Percentiles rank a stretch among this genome's conserved stretches.
Conservation (phyloP, 2,797 vertebrate species). For the Arnoldichthys spilopterus region DNA sequence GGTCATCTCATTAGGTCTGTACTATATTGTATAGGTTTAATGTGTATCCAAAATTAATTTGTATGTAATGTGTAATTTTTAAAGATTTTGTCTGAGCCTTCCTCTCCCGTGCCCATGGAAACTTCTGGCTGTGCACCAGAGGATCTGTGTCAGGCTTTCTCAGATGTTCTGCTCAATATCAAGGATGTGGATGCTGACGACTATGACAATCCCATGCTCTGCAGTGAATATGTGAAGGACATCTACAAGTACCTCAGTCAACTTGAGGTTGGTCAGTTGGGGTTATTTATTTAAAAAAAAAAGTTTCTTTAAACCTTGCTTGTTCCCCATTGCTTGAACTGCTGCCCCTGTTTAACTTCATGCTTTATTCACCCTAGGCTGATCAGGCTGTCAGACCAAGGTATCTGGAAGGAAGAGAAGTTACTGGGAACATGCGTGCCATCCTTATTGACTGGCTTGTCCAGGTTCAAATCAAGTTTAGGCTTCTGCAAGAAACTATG, state of each 20-base stretch:
- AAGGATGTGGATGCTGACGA: conserved; percentile 83
- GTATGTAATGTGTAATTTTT: no score
- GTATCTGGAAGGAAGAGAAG: conserved; percentile 80
- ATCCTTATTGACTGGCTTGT: conserved; percentile 89
- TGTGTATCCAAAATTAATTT: no score
- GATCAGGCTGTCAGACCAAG: conserved; percentile 75
- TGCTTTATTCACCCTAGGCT: conserved; percentile 58
- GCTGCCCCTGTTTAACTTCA: no score
- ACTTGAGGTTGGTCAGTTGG: conserved; percentile 78
- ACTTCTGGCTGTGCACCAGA: conserved; percentile 73
- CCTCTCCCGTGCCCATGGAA: conserved; percentile 78
- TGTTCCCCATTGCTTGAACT: background rate
- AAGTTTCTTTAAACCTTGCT: no score
- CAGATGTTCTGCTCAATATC: conserved; percentile 78
- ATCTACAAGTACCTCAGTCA: conserved; percentile 86
- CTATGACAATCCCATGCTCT: conserved; percentile 81
- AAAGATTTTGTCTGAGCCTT: conserved; percentile 67
- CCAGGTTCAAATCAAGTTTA: conserved; percentile 84
- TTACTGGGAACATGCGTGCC: conserved; percentile 86
- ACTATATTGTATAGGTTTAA: no score
- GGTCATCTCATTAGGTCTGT: no score
- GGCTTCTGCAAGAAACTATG: conserved; percentile 86
- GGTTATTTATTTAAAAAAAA: no score
- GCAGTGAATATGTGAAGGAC: conserved; percentile 86
- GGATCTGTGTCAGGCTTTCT: conserved; percentile 82